A percentile compares a stretch with the other conserved stretches of the same genome.
These are phyloP conservation scores for Pogonomyrmex californicus DNA, from an alignment of 1,140 invertebrate species.

Conservation along the genomic window DNA sequence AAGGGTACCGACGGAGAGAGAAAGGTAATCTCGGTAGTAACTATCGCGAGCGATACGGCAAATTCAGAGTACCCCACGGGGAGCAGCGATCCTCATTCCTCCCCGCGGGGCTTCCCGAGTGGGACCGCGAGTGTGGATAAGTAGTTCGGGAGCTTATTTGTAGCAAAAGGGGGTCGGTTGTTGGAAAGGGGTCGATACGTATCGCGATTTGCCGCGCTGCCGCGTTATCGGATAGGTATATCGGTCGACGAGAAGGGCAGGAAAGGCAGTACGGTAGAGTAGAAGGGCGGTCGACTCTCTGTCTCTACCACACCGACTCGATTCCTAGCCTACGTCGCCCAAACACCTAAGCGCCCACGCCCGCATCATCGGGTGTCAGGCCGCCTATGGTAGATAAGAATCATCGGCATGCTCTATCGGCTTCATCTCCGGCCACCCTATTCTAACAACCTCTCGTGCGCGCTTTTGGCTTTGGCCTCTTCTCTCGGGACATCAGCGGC, in stretches of 20 bases:
- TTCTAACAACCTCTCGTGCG: conserved; percentile 76
- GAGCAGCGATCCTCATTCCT: conserved; percentile 34
- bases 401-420: conserved; percentile 84
- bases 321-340: conserved; percentile 60
- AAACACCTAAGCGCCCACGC: conserved; percentile 75
- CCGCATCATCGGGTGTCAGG: conserved; percentile 70
- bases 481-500: conserved; percentile 63
- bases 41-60: conserved; percentile 44
- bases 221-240: conserved; percentile 76
- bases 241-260: conserved; percentile 59
- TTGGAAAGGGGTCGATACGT: conserved; percentile 81
- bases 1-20: conserved; percentile 8
- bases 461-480: conserved; percentile 63
- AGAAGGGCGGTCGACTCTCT: conserved; percentile 47
- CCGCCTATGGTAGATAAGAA: conserved; percentile 78
- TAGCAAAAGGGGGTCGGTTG: conserved; percentile 68
- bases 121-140: conserved; percentile 62
- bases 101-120: conserved; percentile 20
- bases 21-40: conserved; percentile 57
- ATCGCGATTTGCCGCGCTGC: conserved; percentile 80
- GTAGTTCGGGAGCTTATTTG: conserved; percentile 80
- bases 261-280: conserved; percentile 41
- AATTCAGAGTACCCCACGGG: conserved; percentile 29
- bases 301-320: conserved; percentile 58
- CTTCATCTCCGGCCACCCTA: conserved; percentile 80